These are phyloP conservation scores for Ephialtes manifestator DNA, from an alignment of 2,888 invertebrate genomes.

Conservation along the genomic window DNA sequence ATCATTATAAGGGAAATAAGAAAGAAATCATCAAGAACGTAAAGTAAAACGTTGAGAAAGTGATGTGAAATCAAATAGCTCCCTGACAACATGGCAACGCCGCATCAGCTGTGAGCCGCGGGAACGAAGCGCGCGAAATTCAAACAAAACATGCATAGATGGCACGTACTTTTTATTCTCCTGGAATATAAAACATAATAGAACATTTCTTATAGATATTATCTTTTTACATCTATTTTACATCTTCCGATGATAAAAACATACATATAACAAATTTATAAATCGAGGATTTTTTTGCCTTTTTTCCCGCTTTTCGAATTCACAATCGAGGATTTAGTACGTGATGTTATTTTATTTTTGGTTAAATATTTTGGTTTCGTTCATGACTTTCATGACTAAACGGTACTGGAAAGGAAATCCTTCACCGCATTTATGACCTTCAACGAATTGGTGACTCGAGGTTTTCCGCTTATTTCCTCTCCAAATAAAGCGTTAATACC, in stretches of 20 bases:
- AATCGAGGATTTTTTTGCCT: neutral
- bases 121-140: too few relatives aligned
- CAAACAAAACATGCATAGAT: too few relatives aligned
- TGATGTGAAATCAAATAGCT: too few relatives aligned
- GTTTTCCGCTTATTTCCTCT: constrained; percentile 27
- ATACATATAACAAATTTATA: constrained; percentile 7
- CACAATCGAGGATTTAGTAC: neutral
- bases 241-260: too few relatives aligned
- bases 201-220: constrained; percentile 22
- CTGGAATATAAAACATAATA: constrained; percentile 7
- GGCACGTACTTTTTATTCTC: constrained; percentile 15
- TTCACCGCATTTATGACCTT: constrained; percentile 21
- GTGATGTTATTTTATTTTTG: neutral
- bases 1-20: too few relatives aligned
- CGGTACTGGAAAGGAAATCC: constrained; percentile 14
- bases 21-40: too few relatives aligned
- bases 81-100: too few relatives aligned
- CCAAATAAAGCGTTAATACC: constrained; percentile 26
- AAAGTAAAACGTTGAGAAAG: too few relatives aligned
- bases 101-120: too few relatives aligned
- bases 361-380: constrained; percentile 5
- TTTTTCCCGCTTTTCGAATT: constrained; percentile 12
- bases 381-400: constrained; percentile 8
- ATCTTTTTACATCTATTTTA: neutral
- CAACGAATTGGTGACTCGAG: constrained; percentile 30